A percentile compares a stretch with the other conserved stretches of the same genome.
Conservation (phyloP, 1,140 invertebrate genomes). For the Holcopasites calliopsidis region DNA sequence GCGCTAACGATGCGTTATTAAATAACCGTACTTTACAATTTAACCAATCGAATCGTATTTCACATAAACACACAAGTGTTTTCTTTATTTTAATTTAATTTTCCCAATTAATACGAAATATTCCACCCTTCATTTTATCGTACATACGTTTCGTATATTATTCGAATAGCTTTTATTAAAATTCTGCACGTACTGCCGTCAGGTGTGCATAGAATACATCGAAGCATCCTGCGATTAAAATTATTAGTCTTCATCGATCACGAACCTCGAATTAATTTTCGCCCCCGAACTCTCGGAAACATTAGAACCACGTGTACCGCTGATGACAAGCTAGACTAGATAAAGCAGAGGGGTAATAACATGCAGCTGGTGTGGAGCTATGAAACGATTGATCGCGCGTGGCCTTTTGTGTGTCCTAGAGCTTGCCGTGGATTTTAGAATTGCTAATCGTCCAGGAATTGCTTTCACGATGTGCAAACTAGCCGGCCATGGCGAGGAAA, state of each 20-base stretch:
- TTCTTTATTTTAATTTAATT: too few relatives aligned
- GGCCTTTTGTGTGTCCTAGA: slow-evolving; percentile 17
- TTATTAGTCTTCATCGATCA: slow-evolving; percentile 5
- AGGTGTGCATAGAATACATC: too few relatives aligned
- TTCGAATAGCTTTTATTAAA: too few relatives aligned
- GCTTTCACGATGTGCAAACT: slow-evolving; percentile 37
- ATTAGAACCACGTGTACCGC: not conserved
- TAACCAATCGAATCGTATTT: too few relatives aligned
- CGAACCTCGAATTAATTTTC: slow-evolving; percentile 13
- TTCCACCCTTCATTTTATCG: too few relatives aligned
- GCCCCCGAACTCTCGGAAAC: not conserved
- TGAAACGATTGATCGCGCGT: slow-evolving; percentile 54
- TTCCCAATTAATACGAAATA: too few relatives aligned
- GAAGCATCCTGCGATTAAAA: not conserved
- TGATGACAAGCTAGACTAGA: slow-evolving; percentile 26
- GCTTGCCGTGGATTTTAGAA: slow-evolving; percentile 54
- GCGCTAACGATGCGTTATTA: slow-evolving; percentile 2
- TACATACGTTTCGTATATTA: too few relatives aligned
- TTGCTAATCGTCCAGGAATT: slow-evolving; percentile 57
- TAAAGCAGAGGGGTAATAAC: slow-evolving; percentile 10
- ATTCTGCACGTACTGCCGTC: not conserved
- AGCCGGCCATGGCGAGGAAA: slow-evolving; percentile 20
- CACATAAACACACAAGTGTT: too few relatives aligned
- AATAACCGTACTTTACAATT: not conserved
- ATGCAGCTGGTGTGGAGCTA: slow-evolving; percentile 38